phyloP scores from a whole-genome alignment of 2,797 vertebrate species.

The Urophycis tenuis region DNA sequence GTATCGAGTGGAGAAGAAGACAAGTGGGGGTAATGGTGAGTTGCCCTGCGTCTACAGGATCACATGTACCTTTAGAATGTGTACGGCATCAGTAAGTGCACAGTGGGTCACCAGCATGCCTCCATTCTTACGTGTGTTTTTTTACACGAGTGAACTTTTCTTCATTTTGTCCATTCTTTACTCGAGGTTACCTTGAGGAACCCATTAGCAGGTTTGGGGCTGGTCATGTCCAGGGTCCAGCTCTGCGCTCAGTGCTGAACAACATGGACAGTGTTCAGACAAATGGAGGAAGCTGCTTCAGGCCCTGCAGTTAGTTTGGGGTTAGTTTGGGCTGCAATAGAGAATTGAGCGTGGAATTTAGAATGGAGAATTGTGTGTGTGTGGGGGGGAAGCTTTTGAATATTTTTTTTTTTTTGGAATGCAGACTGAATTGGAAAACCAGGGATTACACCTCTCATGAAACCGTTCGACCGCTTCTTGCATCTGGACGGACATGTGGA shows the following conservation, averaged over 20 bases:
- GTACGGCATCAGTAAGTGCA: neutral
- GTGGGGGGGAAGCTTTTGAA: neutral
- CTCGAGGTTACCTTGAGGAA: neutral
- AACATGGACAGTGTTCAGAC: neutral
- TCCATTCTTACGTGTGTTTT: neutral
- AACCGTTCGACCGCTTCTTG: neutral
- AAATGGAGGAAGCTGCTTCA: neutral
- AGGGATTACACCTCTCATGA: neutral
- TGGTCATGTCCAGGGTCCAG: slow-evolving; percentile 38
- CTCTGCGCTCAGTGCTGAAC: slow-evolving; percentile 30
- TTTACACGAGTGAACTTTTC: slow-evolving; percentile 12
- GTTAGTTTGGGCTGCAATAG: slow-evolving; percentile 2
- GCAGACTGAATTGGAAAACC: slow-evolving; percentile 1
- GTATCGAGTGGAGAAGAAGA: slow-evolving; percentile 3
- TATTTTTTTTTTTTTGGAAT: neutral
- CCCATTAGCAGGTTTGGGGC: neutral
- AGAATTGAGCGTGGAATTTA: neutral
- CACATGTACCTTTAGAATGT: neutral
- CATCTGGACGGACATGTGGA: neutral
- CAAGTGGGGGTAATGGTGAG: slow-evolving; percentile 23
- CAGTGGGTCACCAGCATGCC: slow-evolving; percentile 28
- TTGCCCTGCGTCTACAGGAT: slow-evolving; percentile 2
- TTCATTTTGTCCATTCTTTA: slow-evolving; percentile 13
- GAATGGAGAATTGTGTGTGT: neutral
- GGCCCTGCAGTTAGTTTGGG: slow-evolving; percentile 21